A percentile compares a stretch with the other conserved stretches of the same genome.
Conservation (phyloP, 2,888 invertebrate genomes). For the Dichetophora obliterata region DNA sequence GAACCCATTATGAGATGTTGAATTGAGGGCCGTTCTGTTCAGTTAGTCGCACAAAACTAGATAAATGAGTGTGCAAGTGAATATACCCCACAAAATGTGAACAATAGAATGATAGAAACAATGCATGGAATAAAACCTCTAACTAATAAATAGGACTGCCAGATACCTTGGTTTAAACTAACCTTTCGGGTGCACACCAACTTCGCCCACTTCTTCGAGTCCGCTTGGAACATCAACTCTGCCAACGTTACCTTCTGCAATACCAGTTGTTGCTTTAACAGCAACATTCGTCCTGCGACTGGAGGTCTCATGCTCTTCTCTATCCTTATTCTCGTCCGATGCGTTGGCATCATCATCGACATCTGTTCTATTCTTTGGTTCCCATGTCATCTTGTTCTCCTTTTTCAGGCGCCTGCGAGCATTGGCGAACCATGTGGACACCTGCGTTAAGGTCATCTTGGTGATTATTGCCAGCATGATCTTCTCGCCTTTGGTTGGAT, state of each 20-base stretch:
- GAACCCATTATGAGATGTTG: too few species aligned
- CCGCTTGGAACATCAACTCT: slow-evolving; percentile 5
- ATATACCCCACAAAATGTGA: not conserved
- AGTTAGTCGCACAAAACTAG: not conserved
- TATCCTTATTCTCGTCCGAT: slow-evolving; percentile 83
- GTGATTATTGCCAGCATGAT: slow-evolving; percentile 96
- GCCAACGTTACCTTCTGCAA: slow-evolving; percentile 15
- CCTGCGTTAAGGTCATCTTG: slow-evolving; percentile 95
- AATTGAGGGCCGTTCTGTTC: not conserved
- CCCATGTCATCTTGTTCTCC: slow-evolving; percentile 98
- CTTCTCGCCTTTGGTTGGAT: slow-evolving; percentile 96
- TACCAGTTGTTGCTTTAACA: slow-evolving; percentile 33
- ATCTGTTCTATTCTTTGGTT: slow-evolving; percentile 91
- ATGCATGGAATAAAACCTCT: not conserved
- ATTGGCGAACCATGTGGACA: slow-evolving; percentile 98
- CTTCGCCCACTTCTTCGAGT: slow-evolving; percentile 33
- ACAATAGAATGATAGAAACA: not conserved
- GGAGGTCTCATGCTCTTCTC: slow-evolving; percentile 22
- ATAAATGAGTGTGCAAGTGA: not conserved
- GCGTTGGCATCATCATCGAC: slow-evolving; percentile 84
- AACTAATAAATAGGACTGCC: not conserved
- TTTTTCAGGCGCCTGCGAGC: slow-evolving; percentile 93
- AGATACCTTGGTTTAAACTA: not conserved
- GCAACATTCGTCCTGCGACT: not conserved
- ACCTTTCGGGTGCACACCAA: slow-evolving; percentile 17